Percentiles rank a stretch among this genome's conserved stretches.
These are phyloP conservation scores for Ophraella communa DNA, from an alignment of 2,888 invertebrate genomes.

Conservation along the genomic window DNA sequence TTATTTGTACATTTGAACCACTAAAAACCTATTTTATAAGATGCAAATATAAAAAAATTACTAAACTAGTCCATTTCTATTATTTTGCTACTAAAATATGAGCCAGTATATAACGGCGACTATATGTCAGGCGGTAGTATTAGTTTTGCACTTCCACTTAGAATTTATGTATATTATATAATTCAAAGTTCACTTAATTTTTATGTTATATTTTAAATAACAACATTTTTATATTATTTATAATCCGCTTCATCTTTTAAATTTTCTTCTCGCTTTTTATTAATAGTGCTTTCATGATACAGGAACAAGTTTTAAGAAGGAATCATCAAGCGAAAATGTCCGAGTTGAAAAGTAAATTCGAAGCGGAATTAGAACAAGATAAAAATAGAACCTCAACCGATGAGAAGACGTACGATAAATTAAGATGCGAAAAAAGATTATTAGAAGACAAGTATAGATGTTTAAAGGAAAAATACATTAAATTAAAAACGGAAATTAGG, in stretches of 20 bases:
- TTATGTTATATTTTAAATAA: not conserved
- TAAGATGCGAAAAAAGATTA: constrained; percentile 73
- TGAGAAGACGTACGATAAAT: constrained; percentile 66
- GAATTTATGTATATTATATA: no score
- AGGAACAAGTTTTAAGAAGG: constrained; percentile 72
- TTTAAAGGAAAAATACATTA: constrained; percentile 81
- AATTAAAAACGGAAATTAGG: constrained; percentile 81
- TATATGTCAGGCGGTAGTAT: no score
- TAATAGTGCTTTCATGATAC: constrained; percentile 27
- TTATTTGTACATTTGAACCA: no score
- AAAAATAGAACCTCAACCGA: constrained; percentile 46
- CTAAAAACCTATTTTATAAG: no score
- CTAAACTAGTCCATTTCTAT: no score
- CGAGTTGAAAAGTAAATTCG: constrained; percentile 68
- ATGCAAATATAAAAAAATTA: no score
- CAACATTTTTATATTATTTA: not conserved
- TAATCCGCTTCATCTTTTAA: not conserved
- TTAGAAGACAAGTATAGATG: constrained; percentile 80
- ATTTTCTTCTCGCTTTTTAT: not conserved
- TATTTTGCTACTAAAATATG: no score
- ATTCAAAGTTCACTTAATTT: no score
- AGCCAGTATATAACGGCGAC: no score
- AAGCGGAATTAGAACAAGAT: constrained; percentile 60
- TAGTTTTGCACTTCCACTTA: no score
- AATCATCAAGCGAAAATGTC: constrained; percentile 72